A percentile compares a stretch with the other conserved stretches of the same genome.
These are phyloP conservation scores for Coelopa pilipes DNA, from an alignment of 2,888 invertebrate genomes.

Conservation along the genomic window DNA sequence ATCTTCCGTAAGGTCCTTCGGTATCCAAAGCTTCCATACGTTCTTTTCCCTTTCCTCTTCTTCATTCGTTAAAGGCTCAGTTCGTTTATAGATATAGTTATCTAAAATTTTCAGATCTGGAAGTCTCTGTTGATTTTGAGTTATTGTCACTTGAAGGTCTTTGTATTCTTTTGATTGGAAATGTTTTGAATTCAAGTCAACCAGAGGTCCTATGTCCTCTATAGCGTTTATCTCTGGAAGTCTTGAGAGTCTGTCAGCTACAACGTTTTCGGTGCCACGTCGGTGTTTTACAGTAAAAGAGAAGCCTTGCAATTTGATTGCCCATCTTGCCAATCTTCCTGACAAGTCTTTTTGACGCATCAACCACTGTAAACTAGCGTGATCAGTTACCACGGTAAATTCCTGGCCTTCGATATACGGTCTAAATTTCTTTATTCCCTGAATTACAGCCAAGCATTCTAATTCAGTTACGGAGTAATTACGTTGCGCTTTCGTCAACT, in stretches of 20 bases:
- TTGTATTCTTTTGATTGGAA: constrained; percentile 16
- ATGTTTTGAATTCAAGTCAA: constrained; percentile 1
- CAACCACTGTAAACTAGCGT: constrained; percentile 26
- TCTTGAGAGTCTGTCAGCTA: constrained; percentile 26
- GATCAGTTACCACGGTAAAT: constrained; percentile 29
- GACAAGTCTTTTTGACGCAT: constrained; percentile 22
- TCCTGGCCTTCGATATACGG: constrained; percentile 20
- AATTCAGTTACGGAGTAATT: constrained; percentile 18
- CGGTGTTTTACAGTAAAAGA: constrained; percentile 12
- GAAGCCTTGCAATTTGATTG: constrained; percentile 25
- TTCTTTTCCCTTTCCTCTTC: not conserved
- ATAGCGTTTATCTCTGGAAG: not conserved
- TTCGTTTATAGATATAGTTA: constrained; percentile 12
- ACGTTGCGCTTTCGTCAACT: constrained; percentile 37
- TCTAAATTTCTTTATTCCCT: constrained; percentile 29
- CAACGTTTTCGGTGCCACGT: constrained; percentile 20
- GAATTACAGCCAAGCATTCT: constrained; percentile 34
- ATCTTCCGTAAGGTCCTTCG: not conserved
- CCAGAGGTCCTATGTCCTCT: not conserved
- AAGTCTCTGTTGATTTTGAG: not conserved
- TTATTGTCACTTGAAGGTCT: not conserved
- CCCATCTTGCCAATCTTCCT: constrained; percentile 25
- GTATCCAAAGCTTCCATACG: constrained; percentile 25
- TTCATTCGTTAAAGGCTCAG: constrained; percentile 6
- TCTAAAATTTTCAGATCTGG: not conserved